phyloP scores from a whole-genome alignment of 2,113 vertebrate genomes.

The Myrmecophaga tridactyla region DNA sequence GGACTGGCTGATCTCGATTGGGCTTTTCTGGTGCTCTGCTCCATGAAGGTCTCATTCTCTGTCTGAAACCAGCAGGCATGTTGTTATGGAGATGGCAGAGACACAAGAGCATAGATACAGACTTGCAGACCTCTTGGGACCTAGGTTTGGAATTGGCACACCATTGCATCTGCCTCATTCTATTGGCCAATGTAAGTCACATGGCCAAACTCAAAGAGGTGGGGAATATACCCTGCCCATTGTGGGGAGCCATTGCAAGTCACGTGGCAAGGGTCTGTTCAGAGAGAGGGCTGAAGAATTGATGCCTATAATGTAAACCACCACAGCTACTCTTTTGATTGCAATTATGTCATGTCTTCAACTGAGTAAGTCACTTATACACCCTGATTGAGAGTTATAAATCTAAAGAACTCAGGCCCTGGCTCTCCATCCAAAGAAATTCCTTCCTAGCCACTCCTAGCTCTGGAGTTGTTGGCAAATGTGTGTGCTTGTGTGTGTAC shows the following conservation, averaged over 20 bases:
- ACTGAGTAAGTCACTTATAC: background rate
- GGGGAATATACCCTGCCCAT: background rate
- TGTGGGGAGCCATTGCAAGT: background rate
- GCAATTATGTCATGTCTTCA: background rate
- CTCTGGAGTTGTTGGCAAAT: background rate
- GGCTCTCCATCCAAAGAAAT: background rate
- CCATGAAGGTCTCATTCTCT: background rate
- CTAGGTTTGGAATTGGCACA: background rate
- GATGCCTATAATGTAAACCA: fast-evolving
- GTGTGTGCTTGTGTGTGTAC: fast-evolving
- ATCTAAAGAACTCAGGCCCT: background rate
- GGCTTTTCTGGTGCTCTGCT: background rate
- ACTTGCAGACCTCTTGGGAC: fast-evolving
- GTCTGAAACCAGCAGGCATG: background rate
- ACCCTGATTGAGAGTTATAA: background rate
- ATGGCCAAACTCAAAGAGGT: background rate
- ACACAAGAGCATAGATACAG: background rate
- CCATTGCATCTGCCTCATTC: background rate
- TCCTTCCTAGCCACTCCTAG: background rate
- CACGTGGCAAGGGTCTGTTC: background rate
- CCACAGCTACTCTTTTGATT: background rate
- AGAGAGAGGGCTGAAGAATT: background rate
- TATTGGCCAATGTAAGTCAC: background rate
- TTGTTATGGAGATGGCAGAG: fast-evolving
- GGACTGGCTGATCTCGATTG: background rate